phyloP scores from a whole-genome alignment of 2,113 vertebrate species.

The Miniopterus natalensis region DNA sequence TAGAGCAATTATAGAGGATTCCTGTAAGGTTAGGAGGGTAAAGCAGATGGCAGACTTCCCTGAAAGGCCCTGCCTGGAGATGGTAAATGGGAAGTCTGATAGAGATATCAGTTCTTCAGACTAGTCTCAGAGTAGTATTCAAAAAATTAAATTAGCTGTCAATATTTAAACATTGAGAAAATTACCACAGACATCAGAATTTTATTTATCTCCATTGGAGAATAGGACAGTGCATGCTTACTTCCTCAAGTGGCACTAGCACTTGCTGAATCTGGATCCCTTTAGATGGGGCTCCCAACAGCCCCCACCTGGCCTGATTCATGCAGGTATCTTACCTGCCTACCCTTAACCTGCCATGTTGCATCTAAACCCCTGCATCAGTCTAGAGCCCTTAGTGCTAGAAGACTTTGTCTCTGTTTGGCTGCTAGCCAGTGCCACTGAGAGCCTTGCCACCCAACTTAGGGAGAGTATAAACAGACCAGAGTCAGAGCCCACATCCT shows the following conservation, averaged over 20 bases:
- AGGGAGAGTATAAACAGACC: not conserved
- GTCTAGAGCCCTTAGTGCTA: not conserved
- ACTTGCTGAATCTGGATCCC: not conserved
- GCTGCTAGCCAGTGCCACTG: not conserved
- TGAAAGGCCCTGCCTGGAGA: not conserved
- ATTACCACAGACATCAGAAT: not conserved
- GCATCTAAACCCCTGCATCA: not conserved
- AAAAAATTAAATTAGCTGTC: not conserved
- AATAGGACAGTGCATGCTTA: not conserved
- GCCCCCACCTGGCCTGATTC: not conserved
- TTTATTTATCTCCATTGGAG: not conserved
- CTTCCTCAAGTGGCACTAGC: not conserved
- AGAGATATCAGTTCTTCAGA: slow-evolving; percentile 9
- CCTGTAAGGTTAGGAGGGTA: not conserved
- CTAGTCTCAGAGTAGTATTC: not conserved
- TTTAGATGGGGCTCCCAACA: not conserved
- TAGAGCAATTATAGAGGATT: not conserved
- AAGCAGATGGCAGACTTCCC: not conserved
- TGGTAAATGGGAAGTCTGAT: not conserved
- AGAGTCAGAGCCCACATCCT: not conserved
- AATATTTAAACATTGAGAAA: slow-evolving; percentile 32
- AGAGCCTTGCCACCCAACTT: not conserved
- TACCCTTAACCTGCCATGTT: not conserved
- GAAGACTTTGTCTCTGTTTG: not conserved
- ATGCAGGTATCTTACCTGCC: not conserved